Evolutionary conservation across 2,888 invertebrate species (phyloP).

Genomic region (Drosophila meridionalis): DNA sequence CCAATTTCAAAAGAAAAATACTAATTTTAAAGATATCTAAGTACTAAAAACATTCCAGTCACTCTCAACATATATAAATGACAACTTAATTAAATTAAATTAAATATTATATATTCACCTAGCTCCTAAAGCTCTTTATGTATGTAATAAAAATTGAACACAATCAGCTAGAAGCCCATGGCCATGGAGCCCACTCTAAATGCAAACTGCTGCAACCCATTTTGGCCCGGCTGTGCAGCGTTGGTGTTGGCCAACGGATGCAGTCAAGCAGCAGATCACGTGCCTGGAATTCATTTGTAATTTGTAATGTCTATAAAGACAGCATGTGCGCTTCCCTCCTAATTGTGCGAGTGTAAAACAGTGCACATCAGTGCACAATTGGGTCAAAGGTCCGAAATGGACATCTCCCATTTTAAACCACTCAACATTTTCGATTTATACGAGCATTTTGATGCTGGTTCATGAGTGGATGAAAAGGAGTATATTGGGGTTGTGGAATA

Average conservation of each 20-base stretch:
- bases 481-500: neutral
- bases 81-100: neutral
- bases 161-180: conserved; percentile 7
- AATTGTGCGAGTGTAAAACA: conserved; percentile 52
- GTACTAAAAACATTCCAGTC: no score
- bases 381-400: conserved; percentile 50
- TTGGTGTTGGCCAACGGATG: conserved; percentile 38
- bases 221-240: conserved; percentile 9
- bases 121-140: no score
- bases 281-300: conserved; percentile 70
- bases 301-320: conserved; percentile 57
- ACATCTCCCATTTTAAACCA: conserved; percentile 31
- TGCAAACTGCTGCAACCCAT: conserved; percentile 5
- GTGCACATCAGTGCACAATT: conserved; percentile 54
- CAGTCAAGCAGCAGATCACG: conserved; percentile 67
- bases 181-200: neutral
- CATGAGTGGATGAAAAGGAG: neutral
- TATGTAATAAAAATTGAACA: neutral
- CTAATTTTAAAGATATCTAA: no score
- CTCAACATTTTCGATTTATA: conserved; percentile 1
- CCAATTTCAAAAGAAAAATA: no score
- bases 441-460: neutral
- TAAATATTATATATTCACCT: neutral
- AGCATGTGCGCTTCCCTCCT: conserved; percentile 42
- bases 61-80: neutral